These are phyloP conservation scores for Parochlus steinenii DNA, from an alignment of 2,888 invertebrate species.

Conservation along the genomic window DNA sequence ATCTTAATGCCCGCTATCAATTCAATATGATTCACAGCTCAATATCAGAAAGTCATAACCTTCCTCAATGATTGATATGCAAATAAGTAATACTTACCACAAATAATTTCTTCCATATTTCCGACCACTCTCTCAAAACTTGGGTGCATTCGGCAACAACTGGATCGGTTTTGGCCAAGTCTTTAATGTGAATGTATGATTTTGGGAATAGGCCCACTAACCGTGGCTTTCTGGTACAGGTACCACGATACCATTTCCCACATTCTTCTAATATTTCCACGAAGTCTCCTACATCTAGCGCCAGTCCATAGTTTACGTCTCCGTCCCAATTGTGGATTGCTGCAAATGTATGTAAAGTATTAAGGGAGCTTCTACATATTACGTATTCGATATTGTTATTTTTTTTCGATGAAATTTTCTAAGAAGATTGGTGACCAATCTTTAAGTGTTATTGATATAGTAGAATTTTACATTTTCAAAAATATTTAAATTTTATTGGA, in stretches of 20 bases:
- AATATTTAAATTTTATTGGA: too few species aligned
- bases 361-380: too few species aligned
- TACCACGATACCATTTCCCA: slow-evolving; percentile 77
- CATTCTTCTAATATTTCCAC: slow-evolving; percentile 86
- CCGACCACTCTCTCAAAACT: slow-evolving; percentile 84
- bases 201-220: slow-evolving; percentile 57
- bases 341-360: too few species aligned
- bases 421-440: too few species aligned
- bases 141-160: slow-evolving; percentile 83
- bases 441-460: too few species aligned
- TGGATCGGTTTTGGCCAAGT: slow-evolving; percentile 73
- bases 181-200: slow-evolving; percentile 70
- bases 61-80: slow-evolving; percentile 12
- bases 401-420: too few species aligned
- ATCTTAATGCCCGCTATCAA: too few species aligned
- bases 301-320: slow-evolving; percentile 59
- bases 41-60: too few species aligned
- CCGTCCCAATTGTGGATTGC: slow-evolving; percentile 86
- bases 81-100: slow-evolving; percentile 51
- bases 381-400: too few species aligned
- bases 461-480: too few species aligned
- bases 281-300: slow-evolving; percentile 81
- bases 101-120: slow-evolving; percentile 82
- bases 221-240: slow-evolving; percentile 57
- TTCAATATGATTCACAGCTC: too few species aligned